Evolutionary conservation across 2,888 invertebrate species (phyloP), one percentile per base, ranked within the genome.

Genomic region (Amblyjoppa proteus): DNA sequence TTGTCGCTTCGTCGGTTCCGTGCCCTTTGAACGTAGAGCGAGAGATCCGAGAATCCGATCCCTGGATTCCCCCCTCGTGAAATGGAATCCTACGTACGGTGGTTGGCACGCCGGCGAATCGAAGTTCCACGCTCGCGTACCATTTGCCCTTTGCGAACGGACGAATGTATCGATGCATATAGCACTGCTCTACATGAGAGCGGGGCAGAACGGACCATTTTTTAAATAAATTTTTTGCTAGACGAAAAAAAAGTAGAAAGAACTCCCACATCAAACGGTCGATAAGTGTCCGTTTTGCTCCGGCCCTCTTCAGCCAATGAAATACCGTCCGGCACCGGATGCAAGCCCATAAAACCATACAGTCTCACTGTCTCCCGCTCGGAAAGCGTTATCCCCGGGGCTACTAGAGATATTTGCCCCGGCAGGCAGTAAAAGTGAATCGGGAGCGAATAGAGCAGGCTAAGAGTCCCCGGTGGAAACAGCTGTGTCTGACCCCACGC

Each of bases 81-180:
- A 66, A 74, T 64, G 78, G 61, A 83, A 79, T 83, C 64, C 61
- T 69, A 66, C 61, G 66, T 45, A 31, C 69, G 51, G 64, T 58
- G 49, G 31, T 61, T 28, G 68, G 51, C 83, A 79, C 69, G 38
- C 78, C 66, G 34, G 58, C 77, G 58, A 83, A 83, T 83, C 78
- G 61, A 69, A 74, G 38, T 56, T 83, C 83, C 69, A 76, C 70
- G 34, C 75, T 49, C 13, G 16, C 61, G 31, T 31, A 11, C 28
- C 31, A 13, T 31, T 61, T 16, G 31, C 61, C 61, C 28, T 61
- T 31, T 16, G 28, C 61, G 61, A 13, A 31, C 28, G 4, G 13
- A 28, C 31, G 31, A 61, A 31, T 31, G 31, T 34, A 34, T 34
- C 31, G 61, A 64, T 16, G 61, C n/a, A 64, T 64, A 34, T 64